Evolutionary conservation across 1,140 invertebrate species (phyloP).

Genomic region (Drosophila eugracilis): DNA sequence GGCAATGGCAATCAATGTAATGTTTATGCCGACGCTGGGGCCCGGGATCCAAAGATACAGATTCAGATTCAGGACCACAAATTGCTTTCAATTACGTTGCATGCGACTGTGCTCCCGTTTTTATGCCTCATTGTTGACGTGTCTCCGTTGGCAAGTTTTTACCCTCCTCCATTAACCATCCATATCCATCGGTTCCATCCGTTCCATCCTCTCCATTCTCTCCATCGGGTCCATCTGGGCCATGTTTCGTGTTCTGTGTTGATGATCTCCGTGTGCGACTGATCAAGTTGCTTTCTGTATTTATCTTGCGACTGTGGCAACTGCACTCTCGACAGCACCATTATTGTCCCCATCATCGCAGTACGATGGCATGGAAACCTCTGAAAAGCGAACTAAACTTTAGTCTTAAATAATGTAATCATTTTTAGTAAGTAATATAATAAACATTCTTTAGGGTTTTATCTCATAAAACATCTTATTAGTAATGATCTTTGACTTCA

Average conservation of each 20-base stretch:
- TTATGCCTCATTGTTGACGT: constrained; percentile 76
- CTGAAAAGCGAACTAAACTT: not conserved
- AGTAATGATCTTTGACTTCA: too few species aligned
- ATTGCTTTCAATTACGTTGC: constrained; percentile 83
- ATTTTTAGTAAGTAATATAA: too few species aligned
- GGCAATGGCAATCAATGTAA: constrained; percentile 77
- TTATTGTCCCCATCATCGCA: constrained; percentile 36
- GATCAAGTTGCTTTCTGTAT: constrained; percentile 62
- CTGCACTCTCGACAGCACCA: constrained; percentile 62
- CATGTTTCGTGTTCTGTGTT: constrained; percentile 65
- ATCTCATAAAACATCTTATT: too few species aligned
- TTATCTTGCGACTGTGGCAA: constrained; percentile 69
- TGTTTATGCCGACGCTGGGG: constrained; percentile 71
- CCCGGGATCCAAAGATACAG: constrained; percentile 29
- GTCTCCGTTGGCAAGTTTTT: constrained; percentile 55
- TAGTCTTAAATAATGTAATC: not conserved
- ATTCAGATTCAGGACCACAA: constrained; percentile 64
- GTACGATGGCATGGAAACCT: constrained; percentile 7
- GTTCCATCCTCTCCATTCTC: not conserved
- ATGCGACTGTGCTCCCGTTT: constrained; percentile 76
- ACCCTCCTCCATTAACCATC: constrained; percentile 15
- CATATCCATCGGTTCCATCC: not conserved
- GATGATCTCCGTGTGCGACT: constrained; percentile 64
- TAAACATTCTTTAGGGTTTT: too few species aligned
- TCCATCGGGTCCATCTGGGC: constrained; percentile 31